phyloP scores from a whole-genome alignment of 2,797 vertebrate genomes.

The Rhinophrynus dorsalis region DNA sequence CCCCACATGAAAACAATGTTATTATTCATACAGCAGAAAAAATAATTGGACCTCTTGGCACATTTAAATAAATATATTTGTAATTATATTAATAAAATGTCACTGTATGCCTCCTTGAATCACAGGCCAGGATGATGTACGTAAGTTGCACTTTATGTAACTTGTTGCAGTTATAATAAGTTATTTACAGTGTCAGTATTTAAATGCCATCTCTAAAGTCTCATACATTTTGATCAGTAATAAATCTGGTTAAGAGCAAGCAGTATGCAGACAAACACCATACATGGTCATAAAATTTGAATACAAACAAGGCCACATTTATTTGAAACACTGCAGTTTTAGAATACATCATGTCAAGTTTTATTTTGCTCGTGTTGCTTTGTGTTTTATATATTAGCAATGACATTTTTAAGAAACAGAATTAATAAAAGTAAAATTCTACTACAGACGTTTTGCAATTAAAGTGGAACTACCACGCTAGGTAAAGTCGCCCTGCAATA shows the following conservation, averaged over 20 bases:
- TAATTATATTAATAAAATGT: background rate
- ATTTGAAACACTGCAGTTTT: background rate
- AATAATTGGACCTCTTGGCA: too few species aligned
- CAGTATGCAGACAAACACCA: background rate
- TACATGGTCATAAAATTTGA: background rate
- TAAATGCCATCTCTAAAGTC: too few species aligned
- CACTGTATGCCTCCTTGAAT: background rate
- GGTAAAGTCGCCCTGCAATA: too few species aligned
- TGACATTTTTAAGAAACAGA: too few species aligned
- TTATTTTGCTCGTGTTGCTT: background rate
- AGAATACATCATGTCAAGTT: background rate
- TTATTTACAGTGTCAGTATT: too few species aligned
- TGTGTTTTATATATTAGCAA: background rate
- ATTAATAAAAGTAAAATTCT: too few species aligned
- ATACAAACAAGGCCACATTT: background rate
- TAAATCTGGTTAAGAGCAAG: background rate
- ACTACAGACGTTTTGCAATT: too few species aligned
- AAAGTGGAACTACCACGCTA: too few species aligned
- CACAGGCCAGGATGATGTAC: background rate
- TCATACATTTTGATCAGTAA: background rate
- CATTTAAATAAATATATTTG: too few species aligned
- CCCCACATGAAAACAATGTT: too few species aligned
- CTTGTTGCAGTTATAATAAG: background rate
- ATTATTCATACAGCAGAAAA: too few species aligned
- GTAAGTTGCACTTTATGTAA: constrained; percentile 1